phyloP scores from a whole-genome alignment of 2,113 vertebrate species.

The Numida meleagris region DNA sequence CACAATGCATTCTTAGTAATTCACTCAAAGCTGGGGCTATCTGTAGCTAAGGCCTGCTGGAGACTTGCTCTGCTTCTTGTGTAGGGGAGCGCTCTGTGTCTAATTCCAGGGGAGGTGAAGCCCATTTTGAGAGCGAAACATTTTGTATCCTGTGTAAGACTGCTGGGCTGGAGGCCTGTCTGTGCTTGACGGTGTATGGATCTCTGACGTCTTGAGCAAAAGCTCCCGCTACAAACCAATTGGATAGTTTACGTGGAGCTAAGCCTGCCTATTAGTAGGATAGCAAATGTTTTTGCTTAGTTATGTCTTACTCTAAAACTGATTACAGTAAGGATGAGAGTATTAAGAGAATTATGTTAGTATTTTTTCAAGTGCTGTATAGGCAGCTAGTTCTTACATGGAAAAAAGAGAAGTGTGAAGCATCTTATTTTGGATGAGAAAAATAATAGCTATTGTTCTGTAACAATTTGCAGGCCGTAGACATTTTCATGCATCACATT shows the following conservation, averaged over 20 bases:
- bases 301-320: not conserved
- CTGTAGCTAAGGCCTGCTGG: not conserved
- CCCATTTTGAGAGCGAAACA: not conserved
- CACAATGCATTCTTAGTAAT: accelerated
- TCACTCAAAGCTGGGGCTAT: not conserved
- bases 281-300: not conserved
- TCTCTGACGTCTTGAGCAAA: not conserved
- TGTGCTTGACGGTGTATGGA: not conserved
- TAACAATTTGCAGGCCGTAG: conserved; percentile 84
- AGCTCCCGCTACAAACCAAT: not conserved
- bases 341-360: not conserved
- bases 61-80: not conserved
- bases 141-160: not conserved
- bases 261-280: not conserved
- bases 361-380: not conserved
- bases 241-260: not conserved
- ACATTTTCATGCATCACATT: conserved; percentile 88
- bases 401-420: not conserved
- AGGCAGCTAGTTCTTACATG: not conserved
- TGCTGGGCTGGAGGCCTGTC: not conserved
- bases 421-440: not conserved
- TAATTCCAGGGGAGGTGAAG: not conserved
- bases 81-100: accelerated
- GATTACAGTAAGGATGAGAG: not conserved
- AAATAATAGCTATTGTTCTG: not conserved